Conservation (phyloP, 2,113 vertebrate species). For the Caranx melampygus region DNA sequence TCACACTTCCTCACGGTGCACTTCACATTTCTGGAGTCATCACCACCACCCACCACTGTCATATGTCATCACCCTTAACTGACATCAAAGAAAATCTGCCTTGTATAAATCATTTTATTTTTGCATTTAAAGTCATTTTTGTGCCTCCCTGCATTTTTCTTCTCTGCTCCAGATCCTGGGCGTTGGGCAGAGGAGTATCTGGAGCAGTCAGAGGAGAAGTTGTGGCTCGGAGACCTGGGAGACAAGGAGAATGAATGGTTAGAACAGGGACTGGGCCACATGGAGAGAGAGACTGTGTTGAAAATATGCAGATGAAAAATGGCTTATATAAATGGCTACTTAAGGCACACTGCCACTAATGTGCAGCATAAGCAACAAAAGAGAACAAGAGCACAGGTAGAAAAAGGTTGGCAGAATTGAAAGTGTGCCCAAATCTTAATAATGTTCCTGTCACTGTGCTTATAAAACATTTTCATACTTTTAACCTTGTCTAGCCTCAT, state of each 20-base stretch:
- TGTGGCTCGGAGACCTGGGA: slow-evolving; percentile 95
- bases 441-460: slow-evolving; percentile 4
- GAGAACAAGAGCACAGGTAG: slow-evolving; percentile 3
- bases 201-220: slow-evolving; percentile 97
- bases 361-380: background rate
- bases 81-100: background rate
- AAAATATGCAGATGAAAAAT: slow-evolving; percentile 13
- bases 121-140: slow-evolving; percentile 10
- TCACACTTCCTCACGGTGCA: slow-evolving; percentile 1
- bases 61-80: slow-evolving; percentile 15
- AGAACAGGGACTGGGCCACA: slow-evolving; percentile 67
- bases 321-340: background rate
- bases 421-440: slow-evolving; percentile 16
- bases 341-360: slow-evolving; percentile 7
- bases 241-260: slow-evolving; percentile 86
- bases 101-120: background rate
- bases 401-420: background rate
- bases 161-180: slow-evolving; percentile 87
- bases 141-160: background rate
- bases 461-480: slow-evolving; percentile 8
- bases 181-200: slow-evolving; percentile 98
- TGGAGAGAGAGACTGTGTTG: background rate
- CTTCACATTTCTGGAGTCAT: slow-evolving; percentile 2
- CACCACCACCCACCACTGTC: slow-evolving; percentile 10
- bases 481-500: background rate